Conservation (phyloP, 2,797 vertebrate species). For the Morelia viridis region DNA sequence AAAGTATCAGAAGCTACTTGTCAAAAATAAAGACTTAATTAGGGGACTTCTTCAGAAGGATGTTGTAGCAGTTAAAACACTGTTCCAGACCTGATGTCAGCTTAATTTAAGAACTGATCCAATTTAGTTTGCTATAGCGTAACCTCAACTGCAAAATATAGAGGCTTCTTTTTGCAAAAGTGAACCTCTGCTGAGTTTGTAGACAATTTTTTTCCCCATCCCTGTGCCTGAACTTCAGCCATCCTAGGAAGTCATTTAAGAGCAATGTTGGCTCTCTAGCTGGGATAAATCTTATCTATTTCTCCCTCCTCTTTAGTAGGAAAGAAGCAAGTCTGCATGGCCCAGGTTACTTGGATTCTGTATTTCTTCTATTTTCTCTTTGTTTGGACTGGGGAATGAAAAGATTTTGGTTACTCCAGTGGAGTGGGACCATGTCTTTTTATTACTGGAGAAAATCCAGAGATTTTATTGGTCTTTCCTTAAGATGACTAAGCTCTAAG, state of each 20-base stretch:
- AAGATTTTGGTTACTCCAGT: background rate
- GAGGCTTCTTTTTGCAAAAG: background rate
- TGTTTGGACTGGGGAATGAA: background rate
- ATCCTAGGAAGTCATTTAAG: background rate
- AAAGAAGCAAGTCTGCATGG: background rate
- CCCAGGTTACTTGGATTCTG: background rate
- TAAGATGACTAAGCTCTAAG: background rate
- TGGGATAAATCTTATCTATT: background rate
- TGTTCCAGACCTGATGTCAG: background rate
- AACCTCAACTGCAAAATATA: background rate
- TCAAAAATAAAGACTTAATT: background rate
- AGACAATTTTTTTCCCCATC: background rate
- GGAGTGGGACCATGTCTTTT: background rate
- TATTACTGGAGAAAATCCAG: background rate
- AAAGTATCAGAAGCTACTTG: background rate
- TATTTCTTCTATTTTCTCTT: background rate
- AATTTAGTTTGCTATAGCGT: background rate
- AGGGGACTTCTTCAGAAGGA: background rate
- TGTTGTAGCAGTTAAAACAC: background rate
- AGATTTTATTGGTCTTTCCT: background rate
- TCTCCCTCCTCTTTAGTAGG: background rate
- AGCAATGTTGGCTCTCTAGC: background rate
- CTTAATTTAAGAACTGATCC: background rate
- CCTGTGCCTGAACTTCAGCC: background rate
- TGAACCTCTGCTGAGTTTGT: background rate